These are phyloP conservation scores for Natator depressus DNA, from an alignment of 2,113 vertebrate species.

Conservation along the genomic window DNA sequence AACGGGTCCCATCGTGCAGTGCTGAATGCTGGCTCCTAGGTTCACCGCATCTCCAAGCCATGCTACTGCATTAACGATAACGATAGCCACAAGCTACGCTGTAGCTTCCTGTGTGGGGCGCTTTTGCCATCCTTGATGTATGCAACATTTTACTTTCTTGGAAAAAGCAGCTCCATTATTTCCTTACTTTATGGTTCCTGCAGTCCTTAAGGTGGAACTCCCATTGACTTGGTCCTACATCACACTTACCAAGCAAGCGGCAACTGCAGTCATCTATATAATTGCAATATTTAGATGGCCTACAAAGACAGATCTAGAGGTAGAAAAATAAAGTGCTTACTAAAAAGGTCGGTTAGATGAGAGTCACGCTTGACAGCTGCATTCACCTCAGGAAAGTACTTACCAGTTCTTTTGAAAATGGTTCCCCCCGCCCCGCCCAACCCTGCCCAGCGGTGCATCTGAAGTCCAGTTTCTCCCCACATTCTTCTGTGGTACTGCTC, in stretches of 20 bases:
- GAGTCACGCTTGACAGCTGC: not conserved
- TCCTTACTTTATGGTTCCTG: conserved; percentile 8
- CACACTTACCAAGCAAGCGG: not conserved
- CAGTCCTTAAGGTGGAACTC: not conserved
- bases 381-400: not conserved
- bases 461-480: not conserved
- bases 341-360: conserved; percentile 28
- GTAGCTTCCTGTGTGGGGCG: not conserved
- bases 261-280: not conserved
- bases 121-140: not conserved
- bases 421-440: too few species aligned
- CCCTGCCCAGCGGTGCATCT: not conserved
- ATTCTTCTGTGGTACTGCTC: not conserved
- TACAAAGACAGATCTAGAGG: not conserved
- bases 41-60: not conserved
- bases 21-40: not conserved
- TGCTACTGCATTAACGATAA: not conserved
- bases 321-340: not conserved
- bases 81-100: not conserved
- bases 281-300: not conserved
- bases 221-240: not conserved
- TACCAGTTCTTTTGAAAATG: not conserved
- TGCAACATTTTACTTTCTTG: not conserved
- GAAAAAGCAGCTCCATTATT: not conserved
- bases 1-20: not conserved